These are phyloP conservation scores for Dendrocincla fuliginosa DNA, from an alignment of 2,797 vertebrate genomes.

Conservation along the genomic window DNA sequence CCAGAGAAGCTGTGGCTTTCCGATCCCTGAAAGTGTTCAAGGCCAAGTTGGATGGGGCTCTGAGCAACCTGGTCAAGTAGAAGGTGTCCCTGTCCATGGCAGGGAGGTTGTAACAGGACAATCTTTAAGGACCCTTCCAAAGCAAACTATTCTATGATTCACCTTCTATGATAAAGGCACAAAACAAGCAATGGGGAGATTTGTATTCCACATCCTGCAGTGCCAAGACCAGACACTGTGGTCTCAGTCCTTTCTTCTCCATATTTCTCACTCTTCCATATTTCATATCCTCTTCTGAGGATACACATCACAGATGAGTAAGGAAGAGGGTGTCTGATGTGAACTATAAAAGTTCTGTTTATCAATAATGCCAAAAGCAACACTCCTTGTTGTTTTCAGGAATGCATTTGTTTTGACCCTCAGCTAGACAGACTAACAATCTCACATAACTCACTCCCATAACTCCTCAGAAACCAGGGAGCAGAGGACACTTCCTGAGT, in stretches of 20 bases:
- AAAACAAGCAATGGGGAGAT: not conserved
- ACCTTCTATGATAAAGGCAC: not conserved
- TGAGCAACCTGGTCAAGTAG: not conserved
- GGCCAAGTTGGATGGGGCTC: not conserved
- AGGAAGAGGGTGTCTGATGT: not conserved
- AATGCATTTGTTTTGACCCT: not conserved
- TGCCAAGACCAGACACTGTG: not conserved
- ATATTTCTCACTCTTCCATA: not conserved
- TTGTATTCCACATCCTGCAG: not conserved
- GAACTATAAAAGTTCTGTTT: not conserved
- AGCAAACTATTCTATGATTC: not conserved
- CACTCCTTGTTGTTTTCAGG: not conserved
- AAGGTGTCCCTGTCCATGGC: too few species aligned
- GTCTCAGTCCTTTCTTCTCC: not conserved
- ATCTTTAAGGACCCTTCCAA: not conserved
- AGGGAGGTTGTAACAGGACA: not conserved
- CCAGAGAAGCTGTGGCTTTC: not conserved
- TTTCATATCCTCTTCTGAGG: not conserved
- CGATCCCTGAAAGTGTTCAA: not conserved
- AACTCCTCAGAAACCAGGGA: not conserved
- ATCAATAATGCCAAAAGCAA: not conserved
- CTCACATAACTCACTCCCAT: rapidly evolving
- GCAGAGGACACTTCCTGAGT: not conserved
- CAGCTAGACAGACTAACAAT: not conserved
- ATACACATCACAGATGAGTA: not conserved